phyloP scores from a whole-genome alignment of 2,113 vertebrate genomes.

The Bostrychus sinensis region DNA sequence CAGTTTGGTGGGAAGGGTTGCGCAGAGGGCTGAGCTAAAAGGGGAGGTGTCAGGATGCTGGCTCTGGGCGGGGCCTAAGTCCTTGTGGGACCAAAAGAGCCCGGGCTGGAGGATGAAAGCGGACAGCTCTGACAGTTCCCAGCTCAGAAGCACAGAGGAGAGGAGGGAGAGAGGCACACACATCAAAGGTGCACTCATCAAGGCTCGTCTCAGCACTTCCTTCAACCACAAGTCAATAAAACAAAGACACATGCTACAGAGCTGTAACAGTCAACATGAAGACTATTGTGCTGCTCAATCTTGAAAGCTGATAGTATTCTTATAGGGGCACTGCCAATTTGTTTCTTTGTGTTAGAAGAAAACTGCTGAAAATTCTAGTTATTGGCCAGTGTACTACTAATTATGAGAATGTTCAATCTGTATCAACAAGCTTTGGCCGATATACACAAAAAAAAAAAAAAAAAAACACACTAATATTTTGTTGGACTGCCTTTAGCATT shows the following conservation, averaged over 20 bases:
- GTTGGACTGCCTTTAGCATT: too few relatives aligned
- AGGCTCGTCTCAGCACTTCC: conserved; percentile 48
- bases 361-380: too few relatives aligned
- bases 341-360: too few relatives aligned
- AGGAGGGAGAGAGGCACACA: conserved; percentile 34
- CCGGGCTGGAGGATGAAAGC: conserved; percentile 38
- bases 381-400: too few relatives aligned
- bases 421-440: too few relatives aligned
- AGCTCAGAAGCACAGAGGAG: conserved; percentile 14
- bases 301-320: background rate
- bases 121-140: conserved; percentile 48
- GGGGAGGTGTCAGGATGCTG: background rate
- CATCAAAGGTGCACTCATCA: conserved; percentile 65
- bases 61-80: conserved; percentile 9
- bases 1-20: conserved; percentile 28
- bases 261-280: conserved; percentile 4
- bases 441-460: too few relatives aligned
- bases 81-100: conserved; percentile 19
- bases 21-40: background rate
- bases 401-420: too few relatives aligned
- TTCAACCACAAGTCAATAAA: conserved; percentile 35
- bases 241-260: conserved; percentile 9
- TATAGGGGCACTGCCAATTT: background rate
- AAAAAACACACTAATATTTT: too few relatives aligned
- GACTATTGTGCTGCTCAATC: background rate